A percentile compares a stretch with the other conserved stretches of the same genome.
Evolutionary conservation across 2,113 vertebrate genomes (phyloP).

Genomic region (Corythornis madagascariensis): DNA sequence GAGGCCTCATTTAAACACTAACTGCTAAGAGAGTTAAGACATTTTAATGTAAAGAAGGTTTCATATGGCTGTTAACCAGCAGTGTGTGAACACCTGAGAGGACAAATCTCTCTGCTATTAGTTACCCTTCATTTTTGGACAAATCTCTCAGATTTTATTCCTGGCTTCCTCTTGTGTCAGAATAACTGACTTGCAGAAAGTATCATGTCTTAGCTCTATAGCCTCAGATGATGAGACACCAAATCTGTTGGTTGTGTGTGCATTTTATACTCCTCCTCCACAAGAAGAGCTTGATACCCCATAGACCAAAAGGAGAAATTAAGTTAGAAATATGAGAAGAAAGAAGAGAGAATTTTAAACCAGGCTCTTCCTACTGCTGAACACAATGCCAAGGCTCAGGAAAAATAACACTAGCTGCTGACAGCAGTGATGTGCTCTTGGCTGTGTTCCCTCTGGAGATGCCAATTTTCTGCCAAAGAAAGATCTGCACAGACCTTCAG

Average conservation of each 20-base stretch:
- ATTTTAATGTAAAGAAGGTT: neutral
- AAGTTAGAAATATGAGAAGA: neutral
- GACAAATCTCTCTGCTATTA: neutral
- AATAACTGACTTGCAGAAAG: neutral
- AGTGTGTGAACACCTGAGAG: neutral
- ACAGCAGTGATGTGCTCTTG: neutral
- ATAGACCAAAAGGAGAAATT: neutral
- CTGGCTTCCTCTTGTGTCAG: neutral
- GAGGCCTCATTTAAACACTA: neutral
- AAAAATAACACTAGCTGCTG: conserved; percentile 13
- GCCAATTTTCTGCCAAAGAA: neutral
- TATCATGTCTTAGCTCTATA: neutral
- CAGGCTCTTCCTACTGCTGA: neutral
- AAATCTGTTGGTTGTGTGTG: neutral
- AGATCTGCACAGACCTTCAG: neutral
- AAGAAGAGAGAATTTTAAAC: neutral
- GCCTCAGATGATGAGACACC: neutral
- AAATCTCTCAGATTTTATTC: neutral
- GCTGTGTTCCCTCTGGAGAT: neutral
- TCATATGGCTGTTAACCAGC: neutral
- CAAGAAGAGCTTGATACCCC: neutral
- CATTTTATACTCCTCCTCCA: neutral
- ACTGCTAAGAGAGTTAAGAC: neutral
- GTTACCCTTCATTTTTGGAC: neutral
- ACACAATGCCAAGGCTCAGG: neutral